phyloP scores from a whole-genome alignment of 2,113 vertebrate species.

The Rhineura floridana region DNA sequence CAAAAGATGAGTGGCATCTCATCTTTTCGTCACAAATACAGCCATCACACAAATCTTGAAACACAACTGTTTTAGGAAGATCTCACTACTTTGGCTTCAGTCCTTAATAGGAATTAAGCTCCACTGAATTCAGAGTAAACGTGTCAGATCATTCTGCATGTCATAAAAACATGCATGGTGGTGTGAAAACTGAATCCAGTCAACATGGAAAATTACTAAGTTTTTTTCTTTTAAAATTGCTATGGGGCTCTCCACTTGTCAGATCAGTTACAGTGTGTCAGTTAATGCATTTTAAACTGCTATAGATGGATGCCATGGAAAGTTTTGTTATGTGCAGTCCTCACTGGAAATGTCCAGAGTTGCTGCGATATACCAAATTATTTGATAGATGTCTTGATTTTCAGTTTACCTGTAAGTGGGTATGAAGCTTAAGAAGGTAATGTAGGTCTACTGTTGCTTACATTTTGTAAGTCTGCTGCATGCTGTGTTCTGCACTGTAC shows the following conservation, averaged over 20 bases:
- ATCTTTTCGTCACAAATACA: not conserved
- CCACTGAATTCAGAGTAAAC: not conserved
- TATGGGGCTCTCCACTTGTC: not conserved
- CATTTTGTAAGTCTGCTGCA: not conserved
- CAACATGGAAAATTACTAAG: not conserved
- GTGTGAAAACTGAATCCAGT: not conserved
- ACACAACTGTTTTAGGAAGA: not conserved
- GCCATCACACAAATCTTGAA: not conserved
- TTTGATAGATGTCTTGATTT: not conserved
- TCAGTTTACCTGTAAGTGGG: not conserved
- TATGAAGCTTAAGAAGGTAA: not conserved
- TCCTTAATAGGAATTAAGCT: not conserved
- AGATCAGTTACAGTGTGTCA: not conserved
- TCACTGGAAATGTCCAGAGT: not conserved
- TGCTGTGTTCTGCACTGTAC: not conserved
- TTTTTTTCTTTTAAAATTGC: not conserved
- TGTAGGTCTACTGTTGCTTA: not conserved
- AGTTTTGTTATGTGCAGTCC: constrained; percentile 11
- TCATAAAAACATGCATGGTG: not conserved
- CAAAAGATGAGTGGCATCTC: not conserved
- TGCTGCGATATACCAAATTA: not conserved
- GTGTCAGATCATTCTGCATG: not conserved
- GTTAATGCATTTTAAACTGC: not conserved
- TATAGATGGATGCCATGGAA: not conserved
- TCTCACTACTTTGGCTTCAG: not conserved